Evolutionary conservation across 2,113 vertebrate genomes (phyloP), one percentile per base, ranked within the genome.

Genomic region (Albula glossodonta): DNA sequence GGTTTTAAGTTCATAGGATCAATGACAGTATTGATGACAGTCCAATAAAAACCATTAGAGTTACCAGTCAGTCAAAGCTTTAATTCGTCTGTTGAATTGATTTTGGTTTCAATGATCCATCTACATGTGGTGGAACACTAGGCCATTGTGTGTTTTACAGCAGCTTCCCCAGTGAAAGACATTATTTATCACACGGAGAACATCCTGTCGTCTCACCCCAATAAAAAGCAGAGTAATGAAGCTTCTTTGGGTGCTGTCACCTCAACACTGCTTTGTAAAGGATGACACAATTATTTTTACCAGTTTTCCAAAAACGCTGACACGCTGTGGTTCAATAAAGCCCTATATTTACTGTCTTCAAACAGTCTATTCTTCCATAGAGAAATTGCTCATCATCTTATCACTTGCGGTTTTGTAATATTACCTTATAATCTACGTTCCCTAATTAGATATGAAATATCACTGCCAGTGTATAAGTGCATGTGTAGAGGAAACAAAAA

Each of bases 221-320:
- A 94, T 94, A 95, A 94, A 95, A 94, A 88, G 89, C 92, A 92
- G 93, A 95, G 94, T 94, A 95, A 95, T 95, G 94, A 94, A 91
- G 92, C 93, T 92, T 93, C 93, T 91, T 89, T 93, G 90, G 90
- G 87, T 87, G 91, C 94, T 95, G 95, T 95, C 95, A 96, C 88
- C 93, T 89, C 91, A 90, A 93, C 94, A 93, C 93, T 93, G 93
- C 93, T 94, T 94, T 91, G 94, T 95, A 96, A 95, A 95, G 93
- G 92, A 95, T 95, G 95, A 94, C 94, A 96, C 94, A 95, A 95
- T 96, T 95, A 94, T 95, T 93, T 94, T 95, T 94, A 94, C 93
- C 92, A 94, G 93, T 94, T 94, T 90, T 92, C 88, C 50, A 90
- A 95, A 94, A 94, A 94, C 89, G 94, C 95, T 95, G 94, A 94